Conservation (phyloP, 2,888 invertebrate genomes). For the Cephalotes varians region DNA sequence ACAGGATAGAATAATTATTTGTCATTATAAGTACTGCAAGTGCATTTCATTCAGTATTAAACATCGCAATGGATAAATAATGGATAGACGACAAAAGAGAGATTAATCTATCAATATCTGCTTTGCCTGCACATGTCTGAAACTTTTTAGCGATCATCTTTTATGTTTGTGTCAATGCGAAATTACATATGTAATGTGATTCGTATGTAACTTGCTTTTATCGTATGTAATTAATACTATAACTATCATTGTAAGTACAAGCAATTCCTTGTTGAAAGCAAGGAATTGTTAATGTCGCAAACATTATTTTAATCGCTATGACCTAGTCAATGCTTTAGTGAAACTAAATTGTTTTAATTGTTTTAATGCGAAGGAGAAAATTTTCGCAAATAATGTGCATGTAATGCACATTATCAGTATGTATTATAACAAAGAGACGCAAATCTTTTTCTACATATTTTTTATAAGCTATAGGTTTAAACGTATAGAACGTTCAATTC, state of each 20-base stretch:
- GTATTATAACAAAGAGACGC: conserved; percentile 19
- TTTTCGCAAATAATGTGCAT: conserved; percentile 22
- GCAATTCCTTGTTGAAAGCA: neutral
- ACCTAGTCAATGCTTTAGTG: conserved; percentile 39
- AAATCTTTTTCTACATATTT: conserved; percentile 58
- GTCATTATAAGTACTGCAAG: neutral
- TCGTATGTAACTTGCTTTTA: conserved; percentile 25
- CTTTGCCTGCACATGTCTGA: conserved; percentile 14
- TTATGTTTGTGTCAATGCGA: neutral
- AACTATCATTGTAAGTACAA: conserved; percentile 24
- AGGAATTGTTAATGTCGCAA: neutral
- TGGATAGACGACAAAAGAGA: neutral
- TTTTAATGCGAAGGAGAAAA: neutral
- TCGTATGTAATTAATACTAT: conserved; percentile 13
- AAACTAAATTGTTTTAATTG: conserved; percentile 22
- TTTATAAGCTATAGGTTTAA: conserved; percentile 56
- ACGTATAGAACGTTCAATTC: conserved; percentile 48
- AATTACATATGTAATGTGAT: conserved; percentile 9
- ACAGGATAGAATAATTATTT: conserved; percentile 12
- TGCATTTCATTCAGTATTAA: conserved; percentile 23
- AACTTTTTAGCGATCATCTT: neutral
- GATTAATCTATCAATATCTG: neutral
- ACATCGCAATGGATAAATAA: neutral
- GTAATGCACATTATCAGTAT: conserved; percentile 1
- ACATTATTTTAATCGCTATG: conserved; percentile 33